Base-by-base conservation (phyloP, 2,888 invertebrate species). In the Entomobrya multifasciata region DNA sequence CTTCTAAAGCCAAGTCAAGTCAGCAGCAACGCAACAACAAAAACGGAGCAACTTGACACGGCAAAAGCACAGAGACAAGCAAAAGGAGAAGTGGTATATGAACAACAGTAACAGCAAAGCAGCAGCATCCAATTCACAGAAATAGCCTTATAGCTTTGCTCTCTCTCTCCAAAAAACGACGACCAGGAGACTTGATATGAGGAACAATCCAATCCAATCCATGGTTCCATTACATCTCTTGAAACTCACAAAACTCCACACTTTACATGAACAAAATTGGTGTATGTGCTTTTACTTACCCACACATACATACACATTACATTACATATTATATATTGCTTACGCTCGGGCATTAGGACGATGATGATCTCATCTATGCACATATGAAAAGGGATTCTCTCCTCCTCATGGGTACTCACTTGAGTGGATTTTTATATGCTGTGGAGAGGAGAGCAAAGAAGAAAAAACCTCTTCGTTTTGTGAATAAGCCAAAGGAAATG, bases 31-130 rank as follows among this genome's bases (percentile, higher is more conserved):
- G 79, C 27, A 78, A 77, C 60, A 60, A 77, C 57, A 77, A 60
- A 60, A 57, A 77, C 77, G 84, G 84, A 84, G 84, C 78, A 84
- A 84, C 78, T 77, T 84, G 84, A 84, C 78, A 84, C 78, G 76
- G 57, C 76, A 52, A 30, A 67, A 44, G 67, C 20, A 60, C 65
- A 25, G 44, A 13, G 49, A 6, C 27, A 52, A 67, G 52, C 30
- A 72, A 36, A 49, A 44, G 11, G 15, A 49, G 49, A 72, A 72
- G 49, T 70, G 20, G 70, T 27, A 36, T 30, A 72, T 72, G 74
- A 74, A 27, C 74, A 74, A 55, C 74, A 74, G 74, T 52, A 65
- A 36, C 65, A 62, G 78, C 60, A 78, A n/a, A n/a, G 78, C 22
- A 36, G 44, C 76, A 36, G 76, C 20, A 27, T 41, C n/a, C 36